Evolutionary conservation across 2,888 invertebrate species (phyloP), one percentile per base, ranked within the genome.

Genomic region (Nephrotoma flavescens): DNA sequence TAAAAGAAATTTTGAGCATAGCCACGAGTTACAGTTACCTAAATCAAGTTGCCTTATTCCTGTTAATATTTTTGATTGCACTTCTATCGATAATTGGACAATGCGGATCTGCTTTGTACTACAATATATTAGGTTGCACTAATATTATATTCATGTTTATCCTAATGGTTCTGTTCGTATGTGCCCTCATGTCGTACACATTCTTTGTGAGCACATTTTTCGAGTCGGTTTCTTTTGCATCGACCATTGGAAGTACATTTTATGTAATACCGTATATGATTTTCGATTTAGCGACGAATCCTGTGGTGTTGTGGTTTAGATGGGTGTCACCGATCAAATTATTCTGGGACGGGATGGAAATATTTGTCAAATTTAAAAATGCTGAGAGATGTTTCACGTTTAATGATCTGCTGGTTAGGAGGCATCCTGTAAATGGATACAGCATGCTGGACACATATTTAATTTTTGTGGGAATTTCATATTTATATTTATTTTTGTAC

Each of bases 151-250:
- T 15, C 6, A 41, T 57, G 11, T 44, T 41, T 42, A 11, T 88
- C 0, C 86, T 91, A 9, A 89, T 90, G 87, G 52, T 90, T 9
- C 88, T 91, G 0, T 91, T 90, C 86, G 89, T 90, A 86, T 86
- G 89, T 57, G 89, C 91, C 19, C 88, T 89, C 41, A 91, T 91
- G 90, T 90, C 90, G 6, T 91, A 90, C 52, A 89, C 90, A 4
- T 91, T 91, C 88, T 87, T 92, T 41, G 90, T 92, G 87, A 91
- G 91, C 42, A 90, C 91, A 6, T 90, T 90, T 87, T 91, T 91
- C 88, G 90, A 90, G 86, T 90, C 31, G 86, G 85, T 89, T 41
- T 91, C 91, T 87, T 91, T 90, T 88, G 90, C 91, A 0, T 91
- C 91, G 89, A 89, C 90, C 85, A 90, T 91, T 7, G 91, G 92